phyloP scores from a whole-genome alignment of 2,888 invertebrate genomes.

The Pterobdella sp. region DNA sequence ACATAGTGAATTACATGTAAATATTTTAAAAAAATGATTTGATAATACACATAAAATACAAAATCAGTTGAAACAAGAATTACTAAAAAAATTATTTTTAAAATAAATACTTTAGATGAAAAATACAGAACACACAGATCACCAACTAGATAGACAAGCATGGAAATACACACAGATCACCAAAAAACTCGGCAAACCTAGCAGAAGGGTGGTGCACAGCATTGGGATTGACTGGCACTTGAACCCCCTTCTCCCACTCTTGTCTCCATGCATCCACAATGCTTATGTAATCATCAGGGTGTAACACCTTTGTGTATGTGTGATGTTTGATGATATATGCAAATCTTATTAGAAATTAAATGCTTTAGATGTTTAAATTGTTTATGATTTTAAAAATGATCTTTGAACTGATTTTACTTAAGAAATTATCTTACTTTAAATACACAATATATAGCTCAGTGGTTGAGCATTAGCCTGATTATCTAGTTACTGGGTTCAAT shows the following conservation, averaged over 20 bases:
- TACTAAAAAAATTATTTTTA: no score
- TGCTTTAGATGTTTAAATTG: background rate
- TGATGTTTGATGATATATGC: background rate
- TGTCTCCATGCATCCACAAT: constrained; percentile 96
- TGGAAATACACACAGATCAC: background rate
- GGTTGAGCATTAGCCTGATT: no score
- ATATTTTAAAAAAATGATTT: background rate
- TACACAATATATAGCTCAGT: no score
- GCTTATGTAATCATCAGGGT: constrained; percentile 82
- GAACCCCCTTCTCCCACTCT: constrained; percentile 96
- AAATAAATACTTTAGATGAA: no score
- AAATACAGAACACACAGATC: no score
- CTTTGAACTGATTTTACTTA: background rate
- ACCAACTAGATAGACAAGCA: no score
- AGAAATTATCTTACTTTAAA: background rate
- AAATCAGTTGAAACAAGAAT: background rate
- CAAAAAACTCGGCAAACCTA: constrained; percentile 5
- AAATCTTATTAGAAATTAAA: no score
- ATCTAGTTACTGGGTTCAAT: no score
- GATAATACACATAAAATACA: background rate
- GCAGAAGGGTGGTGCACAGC: background rate
- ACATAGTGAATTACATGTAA: background rate
- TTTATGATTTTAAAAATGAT: background rate
- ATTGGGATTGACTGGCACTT: constrained; percentile 54
- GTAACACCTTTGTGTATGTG: constrained; percentile 56